Percentiles rank a stretch among this genome's conserved stretches.
phyloP scores from a whole-genome alignment of 2,888 invertebrate genomes.

The Calliscelio sp. region DNA sequence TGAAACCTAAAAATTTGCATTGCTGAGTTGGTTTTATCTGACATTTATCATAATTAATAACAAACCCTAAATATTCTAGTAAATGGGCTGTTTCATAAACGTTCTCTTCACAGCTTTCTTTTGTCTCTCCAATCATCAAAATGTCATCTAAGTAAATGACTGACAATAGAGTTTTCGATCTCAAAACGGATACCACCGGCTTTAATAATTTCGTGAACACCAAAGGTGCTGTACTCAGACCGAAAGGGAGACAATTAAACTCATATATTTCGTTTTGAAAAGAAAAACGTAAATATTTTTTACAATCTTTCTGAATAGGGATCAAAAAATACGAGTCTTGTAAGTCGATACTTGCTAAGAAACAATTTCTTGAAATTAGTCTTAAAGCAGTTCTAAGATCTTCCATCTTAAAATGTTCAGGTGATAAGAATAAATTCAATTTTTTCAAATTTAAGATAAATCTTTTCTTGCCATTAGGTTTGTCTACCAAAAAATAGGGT shows the following conservation, averaged over 20 bases:
- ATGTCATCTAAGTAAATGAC: background rate
- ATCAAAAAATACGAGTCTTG: background rate
- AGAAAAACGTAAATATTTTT: background rate
- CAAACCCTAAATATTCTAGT: background rate
- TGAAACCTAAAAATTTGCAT: background rate
- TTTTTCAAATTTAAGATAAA: too few relatives aligned
- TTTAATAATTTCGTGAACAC: background rate
- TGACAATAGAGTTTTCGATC: background rate
- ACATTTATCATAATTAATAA: background rate
- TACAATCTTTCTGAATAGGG: conserved; percentile 4
- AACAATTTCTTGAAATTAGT: too few relatives aligned
- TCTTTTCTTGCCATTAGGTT: too few relatives aligned
- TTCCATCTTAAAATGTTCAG: too few relatives aligned
- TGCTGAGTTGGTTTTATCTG: background rate
- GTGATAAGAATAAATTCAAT: too few relatives aligned
- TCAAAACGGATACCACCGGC: background rate
- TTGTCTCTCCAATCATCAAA: background rate
- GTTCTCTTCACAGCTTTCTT: background rate
- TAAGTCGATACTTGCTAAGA: background rate
- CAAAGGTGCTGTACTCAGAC: background rate
- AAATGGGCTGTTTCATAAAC: background rate
- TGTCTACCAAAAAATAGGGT: too few relatives aligned
- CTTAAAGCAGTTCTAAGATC: too few relatives aligned
- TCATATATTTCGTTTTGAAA: background rate
- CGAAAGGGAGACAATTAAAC: background rate